Evolutionary conservation across 2,113 vertebrate genomes (phyloP).

Genomic region (Mola mola): DNA sequence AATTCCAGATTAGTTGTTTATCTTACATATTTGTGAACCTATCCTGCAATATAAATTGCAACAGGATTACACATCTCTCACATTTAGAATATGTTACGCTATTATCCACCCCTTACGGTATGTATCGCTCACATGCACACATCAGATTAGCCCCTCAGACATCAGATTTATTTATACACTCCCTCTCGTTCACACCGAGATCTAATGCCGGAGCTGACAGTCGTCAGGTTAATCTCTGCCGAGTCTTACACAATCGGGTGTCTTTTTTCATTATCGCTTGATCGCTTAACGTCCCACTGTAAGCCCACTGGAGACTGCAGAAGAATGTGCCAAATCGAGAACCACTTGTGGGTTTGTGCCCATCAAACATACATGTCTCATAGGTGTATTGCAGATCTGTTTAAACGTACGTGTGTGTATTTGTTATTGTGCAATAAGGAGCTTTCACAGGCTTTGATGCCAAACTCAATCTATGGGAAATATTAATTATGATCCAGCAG

Average conservation of each 20-base stretch:
- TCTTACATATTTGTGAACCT: constrained; percentile 35
- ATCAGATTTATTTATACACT: constrained; percentile 72
- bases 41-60: constrained; percentile 19
- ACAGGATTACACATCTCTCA: constrained; percentile 50
- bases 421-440: constrained; percentile 20
- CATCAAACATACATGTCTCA: constrained; percentile 26
- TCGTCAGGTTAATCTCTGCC: constrained; percentile 79
- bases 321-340: constrained; percentile 21
- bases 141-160: constrained; percentile 67
- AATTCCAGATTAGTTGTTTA: constrained; percentile 56
- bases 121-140: constrained; percentile 36
- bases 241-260: constrained; percentile 73
- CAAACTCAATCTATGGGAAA: constrained; percentile 60
- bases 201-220: constrained; percentile 67
- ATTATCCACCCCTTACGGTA: constrained; percentile 40
- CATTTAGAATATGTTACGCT: constrained; percentile 42
- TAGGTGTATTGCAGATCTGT: neutral
- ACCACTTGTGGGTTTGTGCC: constrained; percentile 21
- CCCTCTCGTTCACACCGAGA: constrained; percentile 61
- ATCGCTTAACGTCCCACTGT: constrained; percentile 66
- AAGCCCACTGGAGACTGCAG: constrained; percentile 49
- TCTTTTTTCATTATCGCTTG: constrained; percentile 69
- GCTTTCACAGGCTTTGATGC: constrained; percentile 58
- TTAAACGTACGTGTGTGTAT: constrained; percentile 3
- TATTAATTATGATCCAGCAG: constrained; percentile 70